Base-by-base conservation (phyloP, 1,140 invertebrate genomes). In the Zophobas morio region DNA sequence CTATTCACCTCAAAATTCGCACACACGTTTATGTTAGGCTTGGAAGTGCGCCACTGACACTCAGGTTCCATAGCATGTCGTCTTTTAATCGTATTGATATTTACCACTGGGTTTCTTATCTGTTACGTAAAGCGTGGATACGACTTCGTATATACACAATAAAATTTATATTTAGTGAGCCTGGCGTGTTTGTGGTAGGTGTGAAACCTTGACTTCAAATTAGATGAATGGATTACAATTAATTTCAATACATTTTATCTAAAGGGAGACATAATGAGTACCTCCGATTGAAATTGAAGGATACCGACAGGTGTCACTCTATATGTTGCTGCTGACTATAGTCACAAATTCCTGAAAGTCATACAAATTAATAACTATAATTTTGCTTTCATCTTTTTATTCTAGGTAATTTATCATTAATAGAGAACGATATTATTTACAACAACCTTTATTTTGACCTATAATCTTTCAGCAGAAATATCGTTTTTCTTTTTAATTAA, bases 151-250 rank as follows among this genome's bases (percentile, higher is more conserved):
- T 66, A 66, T 36, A 66, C 60, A 66, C 60, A 66, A 66, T 66
- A 66, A 42, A 66, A 66, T 66, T 66, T 66, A 66, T 66, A 66
- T 66, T 66, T 66, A 66, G 60, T 66, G 32, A 20, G 60, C 39
- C 20, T 63, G n/a, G 35, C 39, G 33, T 40, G 60, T 66, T 66
- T 42, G 60, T 42, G 60, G 60, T 66, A 66, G 60, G 60, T 66
- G 60, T 66, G 33, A 42, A 42, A 66, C 60, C 60, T 66, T 66
- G 60, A 66, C 60, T 66, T 40, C 8, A 66, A 66, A 66, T 66
- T 66, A 66, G 39, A 42, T 42, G 60, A 66, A 66, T 66, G 60
- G 37, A 36, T 66, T 66, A 42, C 33, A 66, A 66, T 66, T 66
- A 40, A 66, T 66, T 66, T 6, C 3, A 66, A 57, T 57, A 35